Base-by-base conservation (phyloP, 2,113 vertebrate species). In the Pelobates fuscus region DNA sequence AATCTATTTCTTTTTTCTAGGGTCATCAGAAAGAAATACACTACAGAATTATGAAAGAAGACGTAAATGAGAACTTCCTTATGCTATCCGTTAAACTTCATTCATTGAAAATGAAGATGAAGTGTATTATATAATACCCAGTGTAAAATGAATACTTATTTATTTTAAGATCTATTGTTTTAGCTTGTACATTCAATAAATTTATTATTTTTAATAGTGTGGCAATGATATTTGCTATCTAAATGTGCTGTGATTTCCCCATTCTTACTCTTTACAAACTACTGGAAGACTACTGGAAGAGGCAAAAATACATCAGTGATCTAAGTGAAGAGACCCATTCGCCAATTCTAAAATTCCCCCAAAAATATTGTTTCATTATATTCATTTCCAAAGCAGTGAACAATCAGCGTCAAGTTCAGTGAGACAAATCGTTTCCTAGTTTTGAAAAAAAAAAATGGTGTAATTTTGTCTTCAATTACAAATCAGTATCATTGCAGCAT, bases 21-120 rank as follows among this genome's bases (percentile, higher is more conserved):
- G 90, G 54, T 93, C 91, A 43, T 94, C 90, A 4, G 94, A 95
- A 82, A 93, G 95, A 85, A 95, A 82, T 84, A 84, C 86, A 77
- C 80, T 91, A 90, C 93, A 93, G 83, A 92, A 81, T 73, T 95
- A 95, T 0, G 90, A 95, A 71, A 82, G 84, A 79, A 92, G 91
- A 82, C 95, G 94, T 82, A 96, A 90, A 93, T 83, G 84, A 89
- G 71, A 66, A 21, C 46, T 43, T 72, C 41, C 0, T 0, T 1
- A 6, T 82, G 67, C 52, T 86, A 86, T 83, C 82, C 84, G 85
- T 81, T 82, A 41, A 82, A 83, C 80, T 75, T 75, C 63, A 67
- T 77, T 61, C 73, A 58, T 78, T 77, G 80, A 72, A 60, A 54
- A 79, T 80, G 81, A 81, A 63, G 71, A 81, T 79, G 81, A 81